Percentiles rank a stretch among this genome's conserved stretches.
These are phyloP conservation scores for Tragelaphus strepsiceros DNA, from an alignment of 2,113 vertebrate species.

Conservation along the genomic window DNA sequence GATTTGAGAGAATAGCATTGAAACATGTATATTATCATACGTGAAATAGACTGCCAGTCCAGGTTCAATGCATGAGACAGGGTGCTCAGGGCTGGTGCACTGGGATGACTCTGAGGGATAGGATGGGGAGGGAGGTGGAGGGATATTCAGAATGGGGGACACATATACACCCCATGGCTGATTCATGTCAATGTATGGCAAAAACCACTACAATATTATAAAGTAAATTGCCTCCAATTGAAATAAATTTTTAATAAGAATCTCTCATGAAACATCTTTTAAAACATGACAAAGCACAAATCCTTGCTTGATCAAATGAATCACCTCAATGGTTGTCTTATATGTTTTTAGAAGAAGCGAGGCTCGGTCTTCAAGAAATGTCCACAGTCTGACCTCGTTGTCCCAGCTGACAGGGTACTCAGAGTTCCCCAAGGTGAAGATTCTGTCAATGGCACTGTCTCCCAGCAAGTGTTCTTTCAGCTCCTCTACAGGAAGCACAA, in stretches of 20 bases:
- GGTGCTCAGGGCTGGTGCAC: too few relatives aligned
- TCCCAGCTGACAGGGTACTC: constrained; percentile 98
- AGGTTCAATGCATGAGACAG: too few relatives aligned
- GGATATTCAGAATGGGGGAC: too few relatives aligned
- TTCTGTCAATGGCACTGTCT: constrained; percentile 91
- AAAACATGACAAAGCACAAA: not conserved
- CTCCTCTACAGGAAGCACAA: constrained; percentile 87
- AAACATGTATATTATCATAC: too few relatives aligned
- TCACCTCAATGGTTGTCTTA: constrained; percentile 90
- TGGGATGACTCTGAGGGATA: too few relatives aligned
- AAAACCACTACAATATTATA: too few relatives aligned
- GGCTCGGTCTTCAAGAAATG: constrained; percentile 95
- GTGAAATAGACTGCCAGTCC: too few relatives aligned
- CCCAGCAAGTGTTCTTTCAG: constrained; percentile 93
- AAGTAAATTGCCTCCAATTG: too few relatives aligned
- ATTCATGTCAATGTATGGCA: too few relatives aligned
- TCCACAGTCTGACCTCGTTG: constrained; percentile 98
- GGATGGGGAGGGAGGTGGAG: too few relatives aligned
- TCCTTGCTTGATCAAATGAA: not conserved
- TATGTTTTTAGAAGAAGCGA: constrained; percentile 96
- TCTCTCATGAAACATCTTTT: not conserved
- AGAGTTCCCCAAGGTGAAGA: constrained; percentile 94
- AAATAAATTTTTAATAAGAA: not conserved
- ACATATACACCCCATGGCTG: too few relatives aligned
- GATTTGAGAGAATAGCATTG: too few relatives aligned